These are phyloP conservation scores for Rhizomys pruinosus DNA, from an alignment of 2,113 vertebrate genomes.

Conservation along the genomic window DNA sequence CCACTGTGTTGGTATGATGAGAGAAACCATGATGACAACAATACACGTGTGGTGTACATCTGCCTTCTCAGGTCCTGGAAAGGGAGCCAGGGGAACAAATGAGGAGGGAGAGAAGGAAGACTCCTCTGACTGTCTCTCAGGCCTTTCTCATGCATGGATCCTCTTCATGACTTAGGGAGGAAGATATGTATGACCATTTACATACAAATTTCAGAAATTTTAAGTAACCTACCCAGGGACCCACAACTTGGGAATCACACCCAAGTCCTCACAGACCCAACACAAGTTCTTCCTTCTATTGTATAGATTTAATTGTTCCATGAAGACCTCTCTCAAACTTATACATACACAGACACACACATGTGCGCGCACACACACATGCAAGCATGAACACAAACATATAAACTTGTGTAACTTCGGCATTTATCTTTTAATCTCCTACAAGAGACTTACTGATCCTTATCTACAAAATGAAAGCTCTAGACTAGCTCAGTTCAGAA, in stretches of 20 bases:
- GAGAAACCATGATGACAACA: constrained; percentile 48
- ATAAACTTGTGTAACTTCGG: not conserved
- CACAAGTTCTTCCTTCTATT: not conserved
- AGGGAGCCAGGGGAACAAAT: not conserved
- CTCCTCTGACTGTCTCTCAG: not conserved
- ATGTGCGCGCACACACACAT: not conserved
- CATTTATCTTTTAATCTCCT: constrained; percentile 28
- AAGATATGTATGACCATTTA: not conserved
- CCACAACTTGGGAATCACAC: not conserved
- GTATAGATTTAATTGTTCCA: not conserved
- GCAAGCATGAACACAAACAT: no score
- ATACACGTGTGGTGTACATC: not conserved
- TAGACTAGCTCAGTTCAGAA: not conserved
- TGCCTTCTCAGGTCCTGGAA: not conserved
- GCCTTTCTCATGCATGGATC: not conserved
- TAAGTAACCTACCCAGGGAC: not conserved
- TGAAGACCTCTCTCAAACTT: not conserved
- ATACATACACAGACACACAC: not conserved
- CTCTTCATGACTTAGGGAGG: not conserved
- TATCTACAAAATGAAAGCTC: not conserved
- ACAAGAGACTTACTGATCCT: constrained; percentile 9
- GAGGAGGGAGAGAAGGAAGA: not conserved
- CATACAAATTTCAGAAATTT: not conserved
- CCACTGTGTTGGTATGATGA: not conserved
- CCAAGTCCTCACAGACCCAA: not conserved